Evolutionary conservation across 2,797 vertebrate genomes (phyloP).

Genomic region (Catostomus latipinnis): DNA sequence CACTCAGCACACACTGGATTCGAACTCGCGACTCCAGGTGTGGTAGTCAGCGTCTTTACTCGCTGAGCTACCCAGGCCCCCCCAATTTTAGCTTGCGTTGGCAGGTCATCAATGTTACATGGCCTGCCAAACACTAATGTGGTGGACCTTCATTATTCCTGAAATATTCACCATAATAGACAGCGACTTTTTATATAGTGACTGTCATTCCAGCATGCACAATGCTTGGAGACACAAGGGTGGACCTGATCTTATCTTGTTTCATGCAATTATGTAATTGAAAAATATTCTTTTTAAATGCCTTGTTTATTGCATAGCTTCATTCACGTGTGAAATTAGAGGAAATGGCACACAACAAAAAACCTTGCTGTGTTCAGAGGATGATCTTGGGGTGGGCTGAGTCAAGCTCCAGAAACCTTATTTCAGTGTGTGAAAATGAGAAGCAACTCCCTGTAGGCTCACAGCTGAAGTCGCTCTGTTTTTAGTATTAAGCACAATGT

Average conservation of each 20-base stretch:
- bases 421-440: slow-evolving; percentile 67
- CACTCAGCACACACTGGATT: too few relatives aligned
- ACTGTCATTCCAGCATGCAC: not conserved
- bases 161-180: not conserved
- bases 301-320: not conserved
- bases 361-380: not conserved
- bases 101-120: not conserved
- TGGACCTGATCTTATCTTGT: not conserved
- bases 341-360: slow-evolving; percentile 29
- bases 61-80: too few relatives aligned
- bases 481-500: slow-evolving; percentile 26
- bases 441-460: slow-evolving; percentile 60
- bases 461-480: slow-evolving; percentile 59
- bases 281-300: not conserved
- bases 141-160: not conserved
- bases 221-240: not conserved
- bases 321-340: slow-evolving; percentile 5
- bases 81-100: too few relatives aligned
- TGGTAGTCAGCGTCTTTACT: too few relatives aligned
- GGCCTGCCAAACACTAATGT: not conserved
- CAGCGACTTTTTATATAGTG: too few relatives aligned
- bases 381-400: slow-evolving; percentile 34
- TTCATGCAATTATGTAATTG: not conserved
- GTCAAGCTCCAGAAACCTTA: slow-evolving; percentile 14
- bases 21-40: too few relatives aligned